Evolutionary conservation across 2,888 invertebrate species (phyloP), one percentile per base, ranked within the genome.

Genomic region (Pseudococcus jackbeardsleyi): DNA sequence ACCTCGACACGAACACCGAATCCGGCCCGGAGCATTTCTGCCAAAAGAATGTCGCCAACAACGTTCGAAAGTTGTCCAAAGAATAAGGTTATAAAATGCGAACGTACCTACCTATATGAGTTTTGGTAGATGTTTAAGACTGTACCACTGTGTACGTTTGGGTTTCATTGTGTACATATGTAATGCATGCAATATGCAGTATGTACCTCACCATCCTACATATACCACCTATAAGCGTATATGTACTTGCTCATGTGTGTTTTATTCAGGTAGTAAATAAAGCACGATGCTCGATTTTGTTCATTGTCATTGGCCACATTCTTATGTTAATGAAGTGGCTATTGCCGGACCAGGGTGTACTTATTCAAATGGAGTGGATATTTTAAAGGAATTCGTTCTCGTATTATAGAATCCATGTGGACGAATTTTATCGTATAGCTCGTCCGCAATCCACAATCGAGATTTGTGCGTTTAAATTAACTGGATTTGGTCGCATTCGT

Each of bases 321-420:
- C 79, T 79, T 79, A 79, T 79, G 79, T 39, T 79, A 79, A 79
- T 79, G 79, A 79, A 79, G 79, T 42, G 19, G 59, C 59, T 59
- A 59, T 19, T 5, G 59, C 6, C 19, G 19, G 19, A n/a, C 59
- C 59, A 19, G 19, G 19, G 8, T 46, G 12, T 8, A 8, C 46
- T 46, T 15, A 50, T 12, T 42, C 12, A 26, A 9, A 8, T 79
- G 42, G 79, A 42, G 26, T 42, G 11, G 1, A 33, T 33, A 33
- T 33, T 72, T 72, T 26, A 42, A 79, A 79, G 11, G 42, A 79
- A 79, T 79, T 79, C 79, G 79, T 79, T 12, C 72, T 33, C 72
- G 26, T 6, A n/a, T 15, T 26, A 12, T 3, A 33, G 9, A 72
- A 33, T 72, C 33, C 9, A 26, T 17, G 17, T 33, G 72, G 26